Evolutionary conservation across 2,888 invertebrate species (phyloP).

Genomic region (Matsumyia berberina): DNA sequence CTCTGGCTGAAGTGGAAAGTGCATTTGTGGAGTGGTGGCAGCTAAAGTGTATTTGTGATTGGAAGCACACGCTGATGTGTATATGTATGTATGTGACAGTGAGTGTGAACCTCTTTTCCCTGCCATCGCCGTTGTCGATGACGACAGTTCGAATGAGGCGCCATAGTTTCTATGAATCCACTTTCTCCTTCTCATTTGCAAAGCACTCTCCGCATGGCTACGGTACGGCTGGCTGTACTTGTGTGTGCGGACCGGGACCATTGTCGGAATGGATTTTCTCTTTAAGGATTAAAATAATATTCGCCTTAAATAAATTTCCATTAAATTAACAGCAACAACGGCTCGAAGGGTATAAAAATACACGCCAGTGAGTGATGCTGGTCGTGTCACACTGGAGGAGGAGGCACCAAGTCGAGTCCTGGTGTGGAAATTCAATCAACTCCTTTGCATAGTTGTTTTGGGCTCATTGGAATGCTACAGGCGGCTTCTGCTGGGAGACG

Average conservation of each 20-base stretch:
- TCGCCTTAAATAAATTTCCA: slow-evolving; percentile 65
- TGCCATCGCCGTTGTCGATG: slow-evolving; percentile 29
- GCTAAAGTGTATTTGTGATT: not conserved
- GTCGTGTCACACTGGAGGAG: slow-evolving; percentile 17
- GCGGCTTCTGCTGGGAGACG: not conserved
- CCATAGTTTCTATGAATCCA: slow-evolving; percentile 66
- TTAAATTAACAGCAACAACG: slow-evolving; percentile 57
- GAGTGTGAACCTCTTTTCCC: not conserved
- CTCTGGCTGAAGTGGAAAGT: slow-evolving; percentile 3
- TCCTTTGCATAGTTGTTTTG: slow-evolving; percentile 15
- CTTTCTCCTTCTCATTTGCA: slow-evolving; percentile 59
- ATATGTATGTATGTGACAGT: not conserved
- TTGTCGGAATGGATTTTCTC: slow-evolving; percentile 31
- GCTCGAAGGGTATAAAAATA: slow-evolving; percentile 29
- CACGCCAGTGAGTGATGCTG: slow-evolving; percentile 37
- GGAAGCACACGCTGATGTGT: not conserved
- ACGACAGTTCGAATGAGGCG: slow-evolving; percentile 65
- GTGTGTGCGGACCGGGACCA: slow-evolving; percentile 17
- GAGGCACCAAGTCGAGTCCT: not conserved
- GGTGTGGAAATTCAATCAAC: slow-evolving; percentile 35
- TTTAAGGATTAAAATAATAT: slow-evolving; percentile 64
- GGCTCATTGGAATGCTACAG: slow-evolving; percentile 57
- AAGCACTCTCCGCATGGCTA: not conserved
- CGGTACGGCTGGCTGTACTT: not conserved
- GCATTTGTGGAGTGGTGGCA: slow-evolving; percentile 3